phyloP scores from a whole-genome alignment of 2,888 invertebrate species.

The Gymnocheta viridis region DNA sequence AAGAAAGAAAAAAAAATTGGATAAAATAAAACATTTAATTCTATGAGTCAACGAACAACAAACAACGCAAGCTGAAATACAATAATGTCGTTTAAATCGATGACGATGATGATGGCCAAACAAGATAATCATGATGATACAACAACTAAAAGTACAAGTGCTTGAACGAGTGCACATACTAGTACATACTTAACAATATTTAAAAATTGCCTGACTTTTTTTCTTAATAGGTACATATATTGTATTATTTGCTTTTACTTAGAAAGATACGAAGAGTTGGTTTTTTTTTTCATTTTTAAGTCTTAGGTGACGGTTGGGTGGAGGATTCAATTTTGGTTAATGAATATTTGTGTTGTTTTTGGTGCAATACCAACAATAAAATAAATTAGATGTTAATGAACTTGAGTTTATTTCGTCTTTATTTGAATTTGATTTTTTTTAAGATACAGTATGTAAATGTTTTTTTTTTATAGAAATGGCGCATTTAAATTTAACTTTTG shows the following conservation, averaged over 20 bases:
- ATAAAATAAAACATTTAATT: not conserved
- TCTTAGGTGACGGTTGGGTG: conserved; percentile 5
- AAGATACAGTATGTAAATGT: not conserved
- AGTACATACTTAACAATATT: not conserved
- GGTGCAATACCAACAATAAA: conserved; percentile 26
- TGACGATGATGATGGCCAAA: conserved; percentile 24
- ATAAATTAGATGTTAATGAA: conserved; percentile 61
- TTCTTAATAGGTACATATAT: not conserved
- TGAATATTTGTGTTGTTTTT: conserved; percentile 10
- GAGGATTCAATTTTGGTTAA: not conserved
- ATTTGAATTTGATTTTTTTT: not conserved
- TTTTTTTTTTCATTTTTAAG: not conserved
- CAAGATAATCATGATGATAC: conserved; percentile 26
- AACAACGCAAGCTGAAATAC: conserved; percentile 11
- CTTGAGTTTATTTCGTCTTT: conserved; percentile 46
- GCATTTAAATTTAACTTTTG: conserved; percentile 8
- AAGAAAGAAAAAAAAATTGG: not conserved
- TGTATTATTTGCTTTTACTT: conserved; percentile 2
- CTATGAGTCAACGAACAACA: conserved; percentile 42
- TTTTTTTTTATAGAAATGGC: not conserved
- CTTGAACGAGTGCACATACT: not conserved
- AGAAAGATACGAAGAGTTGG: not conserved
- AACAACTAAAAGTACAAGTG: conserved; percentile 32
- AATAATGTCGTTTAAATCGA: conserved; percentile 7
- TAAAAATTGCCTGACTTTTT: conserved; percentile 11